Percentiles rank a stretch among this genome's conserved stretches.
These are phyloP conservation scores for Caerostris darwini DNA, from an alignment of 1,140 invertebrate genomes.

Conservation along the genomic window DNA sequence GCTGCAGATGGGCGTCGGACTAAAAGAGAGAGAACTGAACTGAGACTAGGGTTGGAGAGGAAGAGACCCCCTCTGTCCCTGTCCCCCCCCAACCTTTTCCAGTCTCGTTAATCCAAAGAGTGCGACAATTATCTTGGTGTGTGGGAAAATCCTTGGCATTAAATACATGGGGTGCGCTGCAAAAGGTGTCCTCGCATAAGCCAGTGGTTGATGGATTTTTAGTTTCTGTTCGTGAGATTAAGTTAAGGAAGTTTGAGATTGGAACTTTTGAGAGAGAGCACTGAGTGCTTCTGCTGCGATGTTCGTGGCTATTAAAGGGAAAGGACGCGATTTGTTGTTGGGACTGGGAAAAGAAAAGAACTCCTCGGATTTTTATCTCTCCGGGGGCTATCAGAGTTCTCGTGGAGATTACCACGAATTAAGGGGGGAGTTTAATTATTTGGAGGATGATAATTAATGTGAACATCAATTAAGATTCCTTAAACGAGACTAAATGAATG, in stretches of 20 bases:
- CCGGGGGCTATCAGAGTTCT: background rate
- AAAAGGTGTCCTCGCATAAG: slow-evolving; percentile 37
- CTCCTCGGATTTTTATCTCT: background rate
- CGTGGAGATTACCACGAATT: background rate
- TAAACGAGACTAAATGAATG: too few species aligned
- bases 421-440: background rate
- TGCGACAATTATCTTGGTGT: slow-evolving; percentile 74
- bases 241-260: slow-evolving; percentile 72
- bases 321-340: background rate
- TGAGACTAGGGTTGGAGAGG: slow-evolving; percentile 18
- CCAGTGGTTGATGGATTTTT: slow-evolving; percentile 58
- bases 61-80: background rate
- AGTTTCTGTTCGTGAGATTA: slow-evolving; percentile 72
- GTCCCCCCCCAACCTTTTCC: background rate
- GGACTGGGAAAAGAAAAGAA: background rate
- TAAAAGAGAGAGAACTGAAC: slow-evolving; percentile 26
- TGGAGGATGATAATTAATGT: background rate
- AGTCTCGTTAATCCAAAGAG: slow-evolving; percentile 69
- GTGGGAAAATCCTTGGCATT: slow-evolving; percentile 72
- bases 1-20: slow-evolving; percentile 43
- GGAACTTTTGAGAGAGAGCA: slow-evolving; percentile 15
- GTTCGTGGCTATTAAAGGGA: slow-evolving; percentile 58
- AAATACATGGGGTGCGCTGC: slow-evolving; percentile 34
- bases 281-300: background rate
- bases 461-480: background rate